A percentile compares a stretch with the other conserved stretches of the same genome.
phyloP scores from a whole-genome alignment of 2,888 invertebrate species.

The Lapara coniferarum region DNA sequence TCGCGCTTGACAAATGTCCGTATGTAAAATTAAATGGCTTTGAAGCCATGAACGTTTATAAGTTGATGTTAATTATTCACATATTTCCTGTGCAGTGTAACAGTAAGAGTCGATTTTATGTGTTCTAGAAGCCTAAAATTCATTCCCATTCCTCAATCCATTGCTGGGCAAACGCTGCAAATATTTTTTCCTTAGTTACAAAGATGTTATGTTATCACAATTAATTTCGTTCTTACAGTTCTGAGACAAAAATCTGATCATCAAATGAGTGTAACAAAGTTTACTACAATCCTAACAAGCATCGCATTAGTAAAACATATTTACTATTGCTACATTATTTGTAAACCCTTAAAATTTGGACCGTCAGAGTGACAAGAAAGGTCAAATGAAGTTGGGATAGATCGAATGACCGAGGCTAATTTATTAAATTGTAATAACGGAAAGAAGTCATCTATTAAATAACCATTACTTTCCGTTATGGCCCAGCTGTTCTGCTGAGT shows the following conservation, averaged over 20 bases:
- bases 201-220: too few species aligned
- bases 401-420: not conserved
- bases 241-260: too few species aligned
- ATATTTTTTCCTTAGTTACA: too few species aligned
- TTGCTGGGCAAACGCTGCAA: too few species aligned
- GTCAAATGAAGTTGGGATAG: constrained; percentile 8
- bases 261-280: too few species aligned
- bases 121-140: too few species aligned
- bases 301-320: not conserved
- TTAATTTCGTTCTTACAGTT: too few species aligned
- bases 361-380: not conserved
- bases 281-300: not conserved
- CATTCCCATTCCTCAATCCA: too few species aligned
- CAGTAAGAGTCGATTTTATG: not conserved
- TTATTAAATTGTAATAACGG: constrained; percentile 10
- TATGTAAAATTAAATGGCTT: constrained; percentile 9
- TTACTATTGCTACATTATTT: not conserved
- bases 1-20: constrained; percentile 23
- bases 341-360: not conserved
- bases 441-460: not conserved
- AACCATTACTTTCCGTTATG: not conserved
- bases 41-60: not conserved
- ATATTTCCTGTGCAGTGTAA: not conserved
- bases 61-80: not conserved
- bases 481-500: not conserved